These are phyloP conservation scores for Girardia tigrina DNA, from an alignment of 2,888 invertebrate genomes.

Conservation along the genomic window DNA sequence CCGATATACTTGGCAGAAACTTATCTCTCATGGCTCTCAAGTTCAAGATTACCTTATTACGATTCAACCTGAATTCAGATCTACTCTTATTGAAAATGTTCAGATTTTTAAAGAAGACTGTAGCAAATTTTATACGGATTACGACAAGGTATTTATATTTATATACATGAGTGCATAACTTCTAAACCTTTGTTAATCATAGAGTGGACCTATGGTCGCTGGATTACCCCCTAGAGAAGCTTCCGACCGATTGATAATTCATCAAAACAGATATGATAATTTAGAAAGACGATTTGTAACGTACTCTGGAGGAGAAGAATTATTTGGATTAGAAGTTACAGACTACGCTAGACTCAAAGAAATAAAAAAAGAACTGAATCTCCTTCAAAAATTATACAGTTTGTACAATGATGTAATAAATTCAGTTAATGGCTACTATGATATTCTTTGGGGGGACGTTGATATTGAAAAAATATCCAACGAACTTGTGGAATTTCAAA, in stretches of 20 bases:
- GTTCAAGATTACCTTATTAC: conserved; percentile 32
- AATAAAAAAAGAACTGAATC: conserved; percentile 77
- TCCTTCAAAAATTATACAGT: conserved; percentile 86
- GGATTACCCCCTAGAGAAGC: conserved; percentile 81
- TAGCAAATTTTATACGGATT: conserved; percentile 33
- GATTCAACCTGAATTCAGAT: conserved; percentile 35
- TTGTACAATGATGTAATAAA: conserved; percentile 90
- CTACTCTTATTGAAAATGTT: conserved; percentile 31
- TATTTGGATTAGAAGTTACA: conserved; percentile 77
- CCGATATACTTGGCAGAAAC: conserved; percentile 34
- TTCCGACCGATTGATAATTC: conserved; percentile 71
- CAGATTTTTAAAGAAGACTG: conserved; percentile 34
- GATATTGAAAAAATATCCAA: conserved; percentile 93
- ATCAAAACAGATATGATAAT: conserved; percentile 70
- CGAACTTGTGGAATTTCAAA: conserved; percentile 89
- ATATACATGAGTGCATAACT: not conserved
- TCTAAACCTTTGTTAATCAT: not conserved
- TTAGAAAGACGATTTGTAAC: conserved; percentile 85
- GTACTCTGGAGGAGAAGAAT: conserved; percentile 82
- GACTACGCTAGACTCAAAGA: conserved; percentile 83
- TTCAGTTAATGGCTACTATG: conserved; percentile 83
- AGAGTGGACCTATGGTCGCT: conserved; percentile 72
- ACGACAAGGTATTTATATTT: conserved; percentile 33
- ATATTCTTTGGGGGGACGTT: conserved; percentile 85
- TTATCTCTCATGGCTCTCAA: conserved; percentile 1